Percentiles rank a stretch among this genome's conserved stretches.
These are phyloP conservation scores for Philhelius pedissequus DNA, from an alignment of 2,888 invertebrate genomes.

Conservation along the genomic window DNA sequence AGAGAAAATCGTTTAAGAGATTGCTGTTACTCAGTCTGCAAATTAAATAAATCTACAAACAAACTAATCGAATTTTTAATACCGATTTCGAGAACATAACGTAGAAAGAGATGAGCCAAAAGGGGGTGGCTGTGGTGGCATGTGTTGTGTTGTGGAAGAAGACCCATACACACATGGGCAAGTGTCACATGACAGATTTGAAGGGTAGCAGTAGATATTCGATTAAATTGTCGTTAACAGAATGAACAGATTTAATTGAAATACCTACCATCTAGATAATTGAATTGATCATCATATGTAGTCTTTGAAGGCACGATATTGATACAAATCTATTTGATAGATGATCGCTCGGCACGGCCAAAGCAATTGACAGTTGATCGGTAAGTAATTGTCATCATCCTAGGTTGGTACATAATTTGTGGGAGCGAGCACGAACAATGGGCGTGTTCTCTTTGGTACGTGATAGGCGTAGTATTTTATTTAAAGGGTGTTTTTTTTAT, in stretches of 20 bases:
- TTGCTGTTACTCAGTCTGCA: background rate
- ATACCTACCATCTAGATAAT: too few species aligned
- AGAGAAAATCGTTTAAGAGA: background rate
- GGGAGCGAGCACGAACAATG: too few species aligned
- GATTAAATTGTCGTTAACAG: background rate
- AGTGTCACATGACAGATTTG: slow-evolving; percentile 28
- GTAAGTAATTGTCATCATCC: too few species aligned
- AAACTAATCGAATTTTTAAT: background rate
- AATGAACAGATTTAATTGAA: slow-evolving; percentile 6
- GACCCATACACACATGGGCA: background rate
- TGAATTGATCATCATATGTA: background rate
- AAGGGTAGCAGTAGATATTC: background rate
- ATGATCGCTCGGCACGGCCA: background rate
- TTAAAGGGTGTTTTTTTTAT: too few species aligned
- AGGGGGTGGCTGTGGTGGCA: background rate
- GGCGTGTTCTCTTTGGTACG: too few species aligned
- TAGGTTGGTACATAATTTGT: too few species aligned
- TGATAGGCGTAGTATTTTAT: too few species aligned
- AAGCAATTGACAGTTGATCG: background rate
- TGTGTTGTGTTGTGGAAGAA: too few species aligned
- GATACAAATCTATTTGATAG: background rate
- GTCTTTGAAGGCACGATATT: background rate
- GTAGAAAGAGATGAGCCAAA: background rate
- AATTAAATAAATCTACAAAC: background rate
- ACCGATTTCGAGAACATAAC: background rate